Percentiles rank a stretch among this genome's conserved stretches.
These are phyloP conservation scores for Ethmia dodecea DNA, from an alignment of 2,888 invertebrate genomes.

Conservation along the genomic window DNA sequence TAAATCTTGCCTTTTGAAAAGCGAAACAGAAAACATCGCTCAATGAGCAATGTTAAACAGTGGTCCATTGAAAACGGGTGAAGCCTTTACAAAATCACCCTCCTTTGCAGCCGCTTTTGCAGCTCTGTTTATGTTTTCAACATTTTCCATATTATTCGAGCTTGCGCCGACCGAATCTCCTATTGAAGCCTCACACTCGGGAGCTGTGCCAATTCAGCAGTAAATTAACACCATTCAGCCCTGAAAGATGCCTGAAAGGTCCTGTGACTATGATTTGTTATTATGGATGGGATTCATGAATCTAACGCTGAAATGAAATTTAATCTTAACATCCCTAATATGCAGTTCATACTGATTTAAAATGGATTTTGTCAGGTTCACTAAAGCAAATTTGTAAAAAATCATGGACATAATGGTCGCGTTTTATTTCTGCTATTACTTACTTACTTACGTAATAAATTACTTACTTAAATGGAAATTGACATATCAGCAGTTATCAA, in stretches of 20 bases:
- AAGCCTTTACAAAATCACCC: slow-evolving; percentile 73
- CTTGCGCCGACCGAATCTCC: slow-evolving; percentile 51
- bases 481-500: too few species aligned
- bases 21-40: slow-evolving; percentile 64
- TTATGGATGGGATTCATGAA: slow-evolving; percentile 17
- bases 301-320: slow-evolving; percentile 15
- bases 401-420: too few species aligned
- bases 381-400: too few species aligned
- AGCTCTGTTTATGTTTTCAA: slow-evolving; percentile 65
- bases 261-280: slow-evolving; percentile 20
- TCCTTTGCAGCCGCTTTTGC: slow-evolving; percentile 61
- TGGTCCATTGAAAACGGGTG: slow-evolving; percentile 61
- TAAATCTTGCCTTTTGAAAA: slow-evolving; percentile 50
- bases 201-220: slow-evolving; percentile 55
- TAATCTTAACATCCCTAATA: too few species aligned
- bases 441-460: too few species aligned
- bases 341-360: too few species aligned
- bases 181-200: slow-evolving; percentile 58
- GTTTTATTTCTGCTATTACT: too few species aligned
- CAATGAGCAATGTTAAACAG: slow-evolving; percentile 71
- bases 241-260: slow-evolving; percentile 34
- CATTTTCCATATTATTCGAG: slow-evolving; percentile 66
- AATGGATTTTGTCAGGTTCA: too few species aligned
- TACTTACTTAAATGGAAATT: too few species aligned
- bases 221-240: slow-evolving; percentile 65